These are phyloP conservation scores for Alosa sapidissima DNA, from an alignment of 2,797 vertebrate genomes.

Conservation along the genomic window DNA sequence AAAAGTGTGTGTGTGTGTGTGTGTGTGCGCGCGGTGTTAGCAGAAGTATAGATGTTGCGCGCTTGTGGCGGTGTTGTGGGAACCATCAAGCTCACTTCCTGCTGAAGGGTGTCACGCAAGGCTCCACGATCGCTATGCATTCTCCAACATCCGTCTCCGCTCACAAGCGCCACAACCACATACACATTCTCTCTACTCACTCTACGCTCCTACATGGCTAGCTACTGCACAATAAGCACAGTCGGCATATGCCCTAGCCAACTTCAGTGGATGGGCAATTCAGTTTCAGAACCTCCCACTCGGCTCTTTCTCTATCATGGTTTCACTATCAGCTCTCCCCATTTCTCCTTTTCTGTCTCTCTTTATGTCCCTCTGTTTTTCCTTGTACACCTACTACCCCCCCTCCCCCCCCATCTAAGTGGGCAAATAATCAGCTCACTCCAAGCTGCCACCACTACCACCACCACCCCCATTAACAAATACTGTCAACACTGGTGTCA, in stretches of 20 bases:
- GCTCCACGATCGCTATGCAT: neutral
- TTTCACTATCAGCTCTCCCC: neutral
- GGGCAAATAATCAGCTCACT: constrained; percentile 20
- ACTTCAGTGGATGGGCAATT: neutral
- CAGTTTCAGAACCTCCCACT: neutral
- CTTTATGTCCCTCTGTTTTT: neutral
- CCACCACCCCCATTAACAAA: constrained; percentile 42
- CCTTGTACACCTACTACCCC: neutral
- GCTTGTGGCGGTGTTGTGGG: constrained; percentile 14
- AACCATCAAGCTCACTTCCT: constrained; percentile 9
- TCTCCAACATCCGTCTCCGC: neutral
- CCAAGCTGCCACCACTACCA: neutral
- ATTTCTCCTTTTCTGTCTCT: neutral
- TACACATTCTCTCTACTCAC: neutral
- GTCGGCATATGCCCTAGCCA: neutral
- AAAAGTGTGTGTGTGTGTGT: neutral
- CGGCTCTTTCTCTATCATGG: neutral
- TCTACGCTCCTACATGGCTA: neutral
- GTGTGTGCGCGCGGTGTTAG: neutral
- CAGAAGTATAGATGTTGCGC: constrained; percentile 4
- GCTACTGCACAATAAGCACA: constrained; percentile 12
- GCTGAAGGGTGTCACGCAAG: constrained; percentile 1
- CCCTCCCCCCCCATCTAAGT: neutral
- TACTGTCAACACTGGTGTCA: constrained; percentile 43
- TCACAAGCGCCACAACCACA: neutral